phyloP scores from a whole-genome alignment of 30 jellyfish, hydroid and myxozoan genomes.

The Morbakka virulenta region DNA sequence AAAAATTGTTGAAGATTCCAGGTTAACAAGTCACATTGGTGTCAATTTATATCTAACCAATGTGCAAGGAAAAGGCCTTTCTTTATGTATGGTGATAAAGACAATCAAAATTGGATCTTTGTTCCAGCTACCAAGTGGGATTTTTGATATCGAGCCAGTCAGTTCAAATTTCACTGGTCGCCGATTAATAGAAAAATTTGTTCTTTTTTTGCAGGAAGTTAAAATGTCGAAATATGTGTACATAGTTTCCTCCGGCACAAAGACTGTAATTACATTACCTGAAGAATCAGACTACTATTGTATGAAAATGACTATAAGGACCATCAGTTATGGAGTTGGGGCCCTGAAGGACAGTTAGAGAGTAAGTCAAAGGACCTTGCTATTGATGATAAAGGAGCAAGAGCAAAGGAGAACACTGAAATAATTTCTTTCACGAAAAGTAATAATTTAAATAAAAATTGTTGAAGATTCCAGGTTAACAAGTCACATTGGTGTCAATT shows the following conservation, averaged over 20 bases:
- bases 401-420: not conserved
- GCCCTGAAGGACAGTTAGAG: not conserved
- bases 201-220: too few species aligned
- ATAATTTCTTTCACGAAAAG: not conserved
- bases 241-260: constrained; percentile 1
- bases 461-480: constrained; percentile 8
- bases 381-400: not conserved
- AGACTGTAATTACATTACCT: not conserved
- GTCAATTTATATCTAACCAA: not conserved
- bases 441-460: not conserved
- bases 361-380: not conserved
- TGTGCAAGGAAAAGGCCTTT: too few species aligned
- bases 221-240: not conserved
- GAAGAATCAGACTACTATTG: not conserved
- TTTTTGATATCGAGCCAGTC: too few species aligned
- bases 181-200: too few species aligned
- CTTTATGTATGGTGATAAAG: not conserved
- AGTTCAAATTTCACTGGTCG: too few species aligned
- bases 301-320: constrained; percentile 2
- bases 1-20: constrained; percentile 6
- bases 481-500: not conserved
- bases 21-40: constrained; percentile 6
- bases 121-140: constrained; percentile 9
- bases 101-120: not conserved
- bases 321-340: constrained; percentile 37